These are phyloP conservation scores for Atta cephalotes DNA, from an alignment of 1,140 invertebrate species.

Conservation along the genomic window DNA sequence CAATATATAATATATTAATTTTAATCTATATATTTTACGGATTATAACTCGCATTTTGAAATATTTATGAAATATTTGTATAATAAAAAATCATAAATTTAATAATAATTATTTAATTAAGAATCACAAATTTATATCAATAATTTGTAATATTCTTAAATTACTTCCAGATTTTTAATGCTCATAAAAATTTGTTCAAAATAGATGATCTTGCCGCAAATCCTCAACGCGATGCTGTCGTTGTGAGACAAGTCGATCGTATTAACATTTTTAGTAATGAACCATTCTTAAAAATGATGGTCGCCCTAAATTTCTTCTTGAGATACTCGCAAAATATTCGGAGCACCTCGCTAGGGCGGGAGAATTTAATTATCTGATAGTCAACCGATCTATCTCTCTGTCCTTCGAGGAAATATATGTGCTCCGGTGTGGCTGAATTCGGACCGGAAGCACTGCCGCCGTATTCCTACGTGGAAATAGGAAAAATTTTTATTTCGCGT, in stretches of 20 bases:
- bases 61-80: too few species aligned
- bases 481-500: constrained; percentile 68
- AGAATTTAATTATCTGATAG: constrained; percentile 81
- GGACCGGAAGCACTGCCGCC: constrained; percentile 67
- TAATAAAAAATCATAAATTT: too few species aligned
- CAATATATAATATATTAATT: too few species aligned
- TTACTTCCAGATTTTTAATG: too few species aligned
- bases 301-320: constrained; percentile 42
- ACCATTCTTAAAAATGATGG: constrained; percentile 36
- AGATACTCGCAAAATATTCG: constrained; percentile 76
- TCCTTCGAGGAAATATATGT: constrained; percentile 67
- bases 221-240: not conserved
- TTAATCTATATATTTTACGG: too few species aligned
- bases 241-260: not conserved
- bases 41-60: too few species aligned
- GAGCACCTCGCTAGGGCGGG: constrained; percentile 66
- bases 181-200: too few species aligned
- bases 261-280: constrained; percentile 40
- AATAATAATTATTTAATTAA: too few species aligned
- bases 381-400: constrained; percentile 75
- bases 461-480: constrained; percentile 63
- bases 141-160: too few species aligned
- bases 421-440: constrained; percentile 50
- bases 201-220: too few species aligned
- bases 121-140: too few species aligned